Conservation (phyloP, 2,113 vertebrate genomes). For the Uropsilus gracilis region DNA sequence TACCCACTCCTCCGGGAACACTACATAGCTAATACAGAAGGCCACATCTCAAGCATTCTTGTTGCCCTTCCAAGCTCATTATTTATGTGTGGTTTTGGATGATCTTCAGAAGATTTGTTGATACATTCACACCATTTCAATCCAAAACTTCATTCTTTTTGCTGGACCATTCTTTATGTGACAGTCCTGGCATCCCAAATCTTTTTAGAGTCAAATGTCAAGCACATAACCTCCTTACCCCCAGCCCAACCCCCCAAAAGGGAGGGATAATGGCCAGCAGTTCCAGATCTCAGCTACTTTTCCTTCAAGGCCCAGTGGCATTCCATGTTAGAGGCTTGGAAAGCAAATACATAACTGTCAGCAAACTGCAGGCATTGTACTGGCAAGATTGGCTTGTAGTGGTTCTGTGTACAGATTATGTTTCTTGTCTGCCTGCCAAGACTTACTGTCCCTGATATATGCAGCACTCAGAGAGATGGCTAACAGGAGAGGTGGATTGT, state of each 20-base stretch:
- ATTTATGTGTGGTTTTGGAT: constrained; percentile 75
- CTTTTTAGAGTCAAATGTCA: constrained; percentile 45
- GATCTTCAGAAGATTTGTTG: constrained; percentile 50
- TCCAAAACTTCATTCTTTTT: constrained; percentile 58
- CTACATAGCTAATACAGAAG: constrained; percentile 22
- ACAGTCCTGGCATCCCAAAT: constrained; percentile 20
- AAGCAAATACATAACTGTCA: constrained; percentile 50
- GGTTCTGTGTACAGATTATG: constrained; percentile 68
- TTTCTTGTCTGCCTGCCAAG: constrained; percentile 69
- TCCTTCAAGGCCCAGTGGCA: constrained; percentile 12
- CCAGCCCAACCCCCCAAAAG: no score
- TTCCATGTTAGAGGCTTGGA: constrained; percentile 58
- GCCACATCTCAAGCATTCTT: constrained; percentile 60
- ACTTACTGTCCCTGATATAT: constrained; percentile 71
- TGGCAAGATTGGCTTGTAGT: constrained; percentile 54
- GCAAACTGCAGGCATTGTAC: constrained; percentile 44
- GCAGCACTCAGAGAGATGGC: constrained; percentile 47
- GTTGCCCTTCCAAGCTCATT: constrained; percentile 57
- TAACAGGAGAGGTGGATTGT: constrained; percentile 38
- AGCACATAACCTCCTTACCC: constrained; percentile 3
- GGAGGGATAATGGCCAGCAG: not conserved
- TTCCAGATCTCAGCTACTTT: not conserved
- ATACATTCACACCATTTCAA: constrained; percentile 58
- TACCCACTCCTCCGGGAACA: constrained; percentile 26
- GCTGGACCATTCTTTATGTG: constrained; percentile 44